Percentiles rank a stretch among this genome's conserved stretches.
Evolutionary conservation across 1,140 invertebrate genomes (phyloP).

Genomic region (Ostrea edulis): DNA sequence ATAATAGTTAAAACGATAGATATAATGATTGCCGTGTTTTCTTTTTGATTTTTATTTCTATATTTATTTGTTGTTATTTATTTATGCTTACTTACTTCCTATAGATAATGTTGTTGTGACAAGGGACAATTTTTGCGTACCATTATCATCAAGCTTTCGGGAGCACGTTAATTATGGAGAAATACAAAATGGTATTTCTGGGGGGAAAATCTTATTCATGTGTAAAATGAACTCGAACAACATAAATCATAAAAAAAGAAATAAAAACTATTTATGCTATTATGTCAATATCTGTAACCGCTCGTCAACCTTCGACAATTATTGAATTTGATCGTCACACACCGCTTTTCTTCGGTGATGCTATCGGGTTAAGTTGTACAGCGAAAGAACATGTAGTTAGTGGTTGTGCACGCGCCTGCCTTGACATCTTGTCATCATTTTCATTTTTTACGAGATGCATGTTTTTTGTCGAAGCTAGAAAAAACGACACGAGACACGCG

Average conservation of each 20-base stretch:
- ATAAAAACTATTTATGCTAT: conserved; percentile 22
- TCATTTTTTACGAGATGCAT: conserved; percentile 21
- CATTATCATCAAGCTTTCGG: too few relatives aligned
- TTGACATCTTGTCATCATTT: conserved; percentile 35
- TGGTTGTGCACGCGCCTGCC: background rate
- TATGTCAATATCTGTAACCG: conserved; percentile 16
- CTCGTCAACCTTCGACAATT: conserved; percentile 11
- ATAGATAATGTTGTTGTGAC: too few relatives aligned
- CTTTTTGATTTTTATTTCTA: too few relatives aligned
- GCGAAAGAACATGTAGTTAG: conserved; percentile 30
- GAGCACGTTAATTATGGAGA: too few relatives aligned
- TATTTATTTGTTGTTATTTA: too few relatives aligned
- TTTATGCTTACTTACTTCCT: too few relatives aligned
- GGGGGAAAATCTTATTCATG: too few relatives aligned
- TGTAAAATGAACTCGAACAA: background rate
- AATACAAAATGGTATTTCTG: too few relatives aligned
- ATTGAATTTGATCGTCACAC: conserved; percentile 37
- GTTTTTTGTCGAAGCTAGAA: background rate
- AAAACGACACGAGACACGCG: background rate
- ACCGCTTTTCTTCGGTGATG: conserved; percentile 1
- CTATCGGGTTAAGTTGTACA: conserved; percentile 13
- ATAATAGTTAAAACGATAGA: too few relatives aligned
- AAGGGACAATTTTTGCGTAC: too few relatives aligned
- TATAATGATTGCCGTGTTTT: too few relatives aligned
- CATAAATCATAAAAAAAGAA: background rate